Base-by-base conservation (phyloP, 1,140 invertebrate species). In the Procambarus virginalis region DNA sequence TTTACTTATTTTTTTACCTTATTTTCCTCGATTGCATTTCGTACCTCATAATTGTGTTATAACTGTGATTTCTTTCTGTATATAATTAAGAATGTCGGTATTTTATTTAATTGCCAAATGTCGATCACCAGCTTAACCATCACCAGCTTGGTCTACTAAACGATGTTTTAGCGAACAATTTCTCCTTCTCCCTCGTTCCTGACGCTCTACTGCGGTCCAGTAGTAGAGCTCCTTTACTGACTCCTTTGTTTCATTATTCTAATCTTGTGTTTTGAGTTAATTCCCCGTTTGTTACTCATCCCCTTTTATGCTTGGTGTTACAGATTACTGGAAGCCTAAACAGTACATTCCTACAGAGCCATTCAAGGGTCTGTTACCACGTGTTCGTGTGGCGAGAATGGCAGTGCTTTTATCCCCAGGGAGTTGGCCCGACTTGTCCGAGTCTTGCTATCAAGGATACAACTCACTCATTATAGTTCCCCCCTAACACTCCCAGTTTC, bases 251-350 rank as follows among this genome's bases (percentile, higher is more conserved):
- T 64, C 60, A 5, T 64, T 64, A 64, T 4, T 5, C 60, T 20
- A 64, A 17, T 64, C 12, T 64, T 64, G 60, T 64, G 60, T 64
- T 17, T 4, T 2, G 4, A 64, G 60, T 4, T 4, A 64, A 17
- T 64, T 64, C 12, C n/a, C 48, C 64, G 34, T 34, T 14, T 73
- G 51, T 81, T 46, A 73, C 78, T 87, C n/a, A 87, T 77, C 45
- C 58, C 64, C 8, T 55, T 45, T 17, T 51, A 46, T 86, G 70
- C 51, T 87, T 87, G 77, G 60, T 81, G 48, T 87, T 82, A 81
- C 86, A 87, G 86, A 87, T 81, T 87, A 87, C 86, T 87, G 86
- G 86, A 87, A 87, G 86, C 86, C 86, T 55, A 87, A 87, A 87
- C 86, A 87, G 78, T 87, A 87, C 78, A 87, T 80, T 87, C 86